Conservation (phyloP, 2,113 vertebrate genomes). For the Ibidorhyncha struthersii region DNA sequence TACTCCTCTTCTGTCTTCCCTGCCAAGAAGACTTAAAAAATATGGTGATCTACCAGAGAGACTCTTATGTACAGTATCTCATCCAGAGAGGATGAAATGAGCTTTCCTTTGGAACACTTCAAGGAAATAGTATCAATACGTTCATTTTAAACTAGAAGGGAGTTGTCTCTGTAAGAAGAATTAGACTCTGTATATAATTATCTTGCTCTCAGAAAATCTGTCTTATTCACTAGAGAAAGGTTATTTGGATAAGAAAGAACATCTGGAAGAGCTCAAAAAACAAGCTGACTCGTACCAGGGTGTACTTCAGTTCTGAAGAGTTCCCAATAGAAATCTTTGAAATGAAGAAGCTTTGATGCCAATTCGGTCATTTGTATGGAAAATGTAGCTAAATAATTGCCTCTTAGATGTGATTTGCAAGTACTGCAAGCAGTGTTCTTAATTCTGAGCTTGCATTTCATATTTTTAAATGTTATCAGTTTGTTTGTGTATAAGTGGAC, state of each 20-base stretch:
- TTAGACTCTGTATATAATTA: conserved; percentile 19
- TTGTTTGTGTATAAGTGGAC: conserved; percentile 54
- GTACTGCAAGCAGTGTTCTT: not conserved
- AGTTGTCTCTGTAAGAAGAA: conserved; percentile 16
- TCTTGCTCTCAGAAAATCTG: conserved; percentile 31
- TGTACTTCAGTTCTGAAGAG: conserved; percentile 46
- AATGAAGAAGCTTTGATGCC: conserved; percentile 7
- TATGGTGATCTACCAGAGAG: not conserved
- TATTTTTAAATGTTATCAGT: not conserved
- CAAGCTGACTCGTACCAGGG: not conserved
- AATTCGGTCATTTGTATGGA: not conserved
- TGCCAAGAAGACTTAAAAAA: not conserved
- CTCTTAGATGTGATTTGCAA: conserved; percentile 36
- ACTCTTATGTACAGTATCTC: not conserved
- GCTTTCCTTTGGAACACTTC: not conserved
- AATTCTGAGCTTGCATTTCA: conserved; percentile 30
- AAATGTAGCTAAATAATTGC: conserved; percentile 42
- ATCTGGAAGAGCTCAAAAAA: conserved; percentile 51
- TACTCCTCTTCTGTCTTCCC: not conserved
- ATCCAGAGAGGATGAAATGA: not conserved
- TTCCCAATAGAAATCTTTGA: conserved; percentile 33
- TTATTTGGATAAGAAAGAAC: conserved; percentile 59
- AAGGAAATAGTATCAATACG: not conserved
- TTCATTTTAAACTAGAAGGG: not conserved
- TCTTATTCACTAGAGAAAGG: conserved; percentile 32